Evolutionary conservation across 1,140 invertebrate species (phyloP).

Genomic region (Cheumatopsyche charites): DNA sequence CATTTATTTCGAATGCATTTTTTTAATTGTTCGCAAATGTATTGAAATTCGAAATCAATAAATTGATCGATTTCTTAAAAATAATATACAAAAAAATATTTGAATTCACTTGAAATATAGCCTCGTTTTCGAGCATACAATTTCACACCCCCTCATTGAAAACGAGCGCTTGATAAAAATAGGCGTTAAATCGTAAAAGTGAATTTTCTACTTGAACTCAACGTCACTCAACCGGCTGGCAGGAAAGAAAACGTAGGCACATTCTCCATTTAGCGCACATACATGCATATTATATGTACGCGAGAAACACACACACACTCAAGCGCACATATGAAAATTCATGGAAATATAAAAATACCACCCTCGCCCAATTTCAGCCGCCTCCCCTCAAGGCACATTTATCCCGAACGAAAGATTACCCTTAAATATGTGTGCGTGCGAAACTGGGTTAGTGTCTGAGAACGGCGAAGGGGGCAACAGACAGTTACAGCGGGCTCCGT

Average conservation of each 20-base stretch:
- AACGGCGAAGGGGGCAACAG: constrained; percentile 17
- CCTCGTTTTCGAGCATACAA: not conserved
- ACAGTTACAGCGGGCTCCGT: constrained; percentile 34
- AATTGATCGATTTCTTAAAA: not conserved
- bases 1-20: too few species aligned
- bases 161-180: not conserved
- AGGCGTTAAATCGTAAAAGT: constrained; percentile 14
- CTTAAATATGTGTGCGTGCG: constrained; percentile 4
- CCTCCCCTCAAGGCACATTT: not conserved
- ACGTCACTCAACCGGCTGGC: constrained; percentile 1
- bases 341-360: constrained; percentile 27
- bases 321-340: constrained; percentile 1
- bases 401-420: not conserved
- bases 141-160: not conserved
- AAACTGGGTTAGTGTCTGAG: not conserved
- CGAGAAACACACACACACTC: not conserved
- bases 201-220: constrained; percentile 21
- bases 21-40: too few species aligned
- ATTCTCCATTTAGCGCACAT: constrained; percentile 4
- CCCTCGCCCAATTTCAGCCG: not conserved
- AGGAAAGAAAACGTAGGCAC: constrained; percentile 15
- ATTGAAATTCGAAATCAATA: constrained; percentile 2
- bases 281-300: not conserved
- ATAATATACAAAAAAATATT: not conserved
- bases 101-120: not conserved